Evolutionary conservation across 2,888 invertebrate genomes (phyloP).

Genomic region (Cheiracanthium punctorium): DNA sequence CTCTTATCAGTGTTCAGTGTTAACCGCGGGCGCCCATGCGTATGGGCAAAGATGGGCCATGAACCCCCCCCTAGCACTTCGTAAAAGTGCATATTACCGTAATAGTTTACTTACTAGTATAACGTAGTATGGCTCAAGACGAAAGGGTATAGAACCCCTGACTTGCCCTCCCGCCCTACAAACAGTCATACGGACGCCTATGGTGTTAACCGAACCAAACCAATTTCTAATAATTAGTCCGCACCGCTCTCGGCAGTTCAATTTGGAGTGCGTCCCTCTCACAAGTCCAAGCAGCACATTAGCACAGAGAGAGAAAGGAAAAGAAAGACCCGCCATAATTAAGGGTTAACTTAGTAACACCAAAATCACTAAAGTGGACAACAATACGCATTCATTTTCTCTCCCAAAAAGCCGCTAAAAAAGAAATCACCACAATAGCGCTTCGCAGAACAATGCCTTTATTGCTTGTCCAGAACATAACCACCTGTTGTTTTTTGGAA

Average conservation of each 20-base stretch:
- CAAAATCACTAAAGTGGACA: background rate
- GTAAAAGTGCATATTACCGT: too few species aligned
- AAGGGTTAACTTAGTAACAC: slow-evolving; percentile 42
- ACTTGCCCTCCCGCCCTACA: too few species aligned
- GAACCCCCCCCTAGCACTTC: too few species aligned
- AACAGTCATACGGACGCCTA: too few species aligned
- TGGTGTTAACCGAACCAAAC: too few species aligned
- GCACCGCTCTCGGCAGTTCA: background rate
- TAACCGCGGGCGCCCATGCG: too few species aligned
- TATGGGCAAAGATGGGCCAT: too few species aligned
- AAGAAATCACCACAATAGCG: slow-evolving; percentile 52
- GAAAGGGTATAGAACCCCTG: too few species aligned
- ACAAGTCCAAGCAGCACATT: background rate
- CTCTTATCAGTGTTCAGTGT: too few species aligned
- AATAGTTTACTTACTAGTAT: too few species aligned
- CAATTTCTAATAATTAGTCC: too few species aligned
- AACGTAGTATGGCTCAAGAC: too few species aligned
- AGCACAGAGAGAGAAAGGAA: slow-evolving; percentile 17
- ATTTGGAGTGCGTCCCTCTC: background rate
- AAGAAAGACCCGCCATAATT: slow-evolving; percentile 36
- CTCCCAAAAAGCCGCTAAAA: slow-evolving; percentile 45
- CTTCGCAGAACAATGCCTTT: slow-evolving; percentile 61
- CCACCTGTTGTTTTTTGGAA: slow-evolving; percentile 54
- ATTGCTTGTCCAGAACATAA: slow-evolving; percentile 56
- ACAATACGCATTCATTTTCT: slow-evolving; percentile 56